Base-by-base conservation (phyloP, 2,888 invertebrate species). In the Drosophila fulvimacula region DNA sequence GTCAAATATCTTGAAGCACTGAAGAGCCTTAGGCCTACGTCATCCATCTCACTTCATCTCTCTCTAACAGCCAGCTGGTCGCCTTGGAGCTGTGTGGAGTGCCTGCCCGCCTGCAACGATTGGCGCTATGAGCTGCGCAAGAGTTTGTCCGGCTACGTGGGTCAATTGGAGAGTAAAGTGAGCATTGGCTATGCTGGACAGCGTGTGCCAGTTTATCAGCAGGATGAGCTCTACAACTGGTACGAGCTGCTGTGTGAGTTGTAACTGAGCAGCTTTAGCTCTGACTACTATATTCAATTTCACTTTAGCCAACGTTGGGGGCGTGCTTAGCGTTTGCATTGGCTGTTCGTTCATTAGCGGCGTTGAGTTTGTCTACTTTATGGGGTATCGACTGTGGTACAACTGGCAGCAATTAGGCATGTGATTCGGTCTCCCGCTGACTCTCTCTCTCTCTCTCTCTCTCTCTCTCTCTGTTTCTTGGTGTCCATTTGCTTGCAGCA, bases 291-390 rank as follows among this genome's bases (percentile, higher is more conserved):
- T 27, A 46, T 46, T 17, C 15, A 21, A 57, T 41, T 34, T 27
- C 21, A 39, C 27, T 57, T 39, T 55, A 91, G 91, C 91, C 0
- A 89, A 82, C 32, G 76, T 91, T 57, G 92, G 91, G 3, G 91
- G 91, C 6, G 89, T 91, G 13, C 57, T 92, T 34, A 88, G 91
- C 21, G 84, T 91, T 59, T 90, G 88, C 69, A 90, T 91, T 73
- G 91, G 91, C 3, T 91, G 91, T 64, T 91, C 91, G 7, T 64
- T 91, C 34, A 90, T 92, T 55, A 91, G 90, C 63, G 77, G 83
- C 48, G 71, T 91, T 63, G 91, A 91, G 80, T 60, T 91, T 24
- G 69, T 89, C 34, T 91, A 91, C 58, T 92, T 91, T 76, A 59
- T 76, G 51, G 58, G 70, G 3, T 81, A 74, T 77, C 89, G 90